Evolutionary conservation across 2,888 invertebrate genomes (phyloP).

Genomic region (Caenorhabditis drosophilae): DNA sequence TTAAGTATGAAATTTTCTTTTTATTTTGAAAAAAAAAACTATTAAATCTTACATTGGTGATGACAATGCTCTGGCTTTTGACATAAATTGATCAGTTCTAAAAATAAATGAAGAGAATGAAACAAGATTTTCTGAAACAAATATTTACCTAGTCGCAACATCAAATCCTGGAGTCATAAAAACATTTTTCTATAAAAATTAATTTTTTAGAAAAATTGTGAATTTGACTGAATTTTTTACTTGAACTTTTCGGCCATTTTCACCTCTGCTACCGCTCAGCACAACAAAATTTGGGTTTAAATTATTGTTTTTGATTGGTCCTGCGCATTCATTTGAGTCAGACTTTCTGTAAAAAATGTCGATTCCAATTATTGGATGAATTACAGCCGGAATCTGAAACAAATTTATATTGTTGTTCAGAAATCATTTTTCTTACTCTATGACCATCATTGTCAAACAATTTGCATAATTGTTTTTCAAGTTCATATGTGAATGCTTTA

Average conservation of each 20-base stretch:
- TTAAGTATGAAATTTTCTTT: conserved; percentile 1
- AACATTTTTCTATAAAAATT: too few species aligned
- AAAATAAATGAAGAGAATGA: too few species aligned
- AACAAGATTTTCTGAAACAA: too few species aligned
- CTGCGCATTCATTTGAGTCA: conserved; percentile 56
- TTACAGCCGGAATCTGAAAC: conserved; percentile 57
- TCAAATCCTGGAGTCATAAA: too few species aligned
- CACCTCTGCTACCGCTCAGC: too few species aligned
- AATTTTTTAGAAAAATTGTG: too few species aligned
- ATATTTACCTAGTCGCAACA: too few species aligned
- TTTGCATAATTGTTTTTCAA: conserved; percentile 58
- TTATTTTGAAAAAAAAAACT: background rate
- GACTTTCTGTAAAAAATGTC: conserved; percentile 60
- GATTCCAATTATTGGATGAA: conserved; percentile 63
- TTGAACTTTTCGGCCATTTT: too few species aligned
- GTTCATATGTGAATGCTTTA: conserved; percentile 61
- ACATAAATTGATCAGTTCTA: conserved; percentile 32
- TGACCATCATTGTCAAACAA: conserved; percentile 64
- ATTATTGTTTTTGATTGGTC: conserved; percentile 23
- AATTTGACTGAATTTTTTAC: too few species aligned
- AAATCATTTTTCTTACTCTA: too few species aligned
- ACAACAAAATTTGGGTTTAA: conserved; percentile 35
- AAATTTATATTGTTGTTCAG: background rate
- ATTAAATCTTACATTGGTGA: conserved; percentile 32
- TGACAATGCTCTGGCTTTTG: conserved; percentile 17